Evolutionary conservation across 2,113 vertebrate genomes (phyloP).

Genomic region (Pomatorhinus ruficollis): DNA sequence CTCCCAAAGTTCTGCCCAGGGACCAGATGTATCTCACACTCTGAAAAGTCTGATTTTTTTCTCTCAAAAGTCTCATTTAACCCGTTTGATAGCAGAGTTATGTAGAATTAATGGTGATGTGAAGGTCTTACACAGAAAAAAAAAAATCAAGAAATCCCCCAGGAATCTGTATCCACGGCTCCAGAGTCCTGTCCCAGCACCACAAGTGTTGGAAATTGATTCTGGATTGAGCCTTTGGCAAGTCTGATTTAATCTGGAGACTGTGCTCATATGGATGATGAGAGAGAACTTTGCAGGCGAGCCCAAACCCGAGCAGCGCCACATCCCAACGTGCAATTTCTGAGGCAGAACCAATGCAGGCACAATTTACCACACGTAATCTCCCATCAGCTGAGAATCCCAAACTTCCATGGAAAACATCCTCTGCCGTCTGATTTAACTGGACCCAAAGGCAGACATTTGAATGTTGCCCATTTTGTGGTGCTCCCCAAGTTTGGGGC

Average conservation of each 20-base stretch:
- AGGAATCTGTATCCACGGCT: background rate
- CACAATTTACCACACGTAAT: background rate
- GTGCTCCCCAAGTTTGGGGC: background rate
- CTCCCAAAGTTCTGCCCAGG: background rate
- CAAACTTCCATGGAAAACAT: background rate
- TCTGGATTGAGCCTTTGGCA: background rate
- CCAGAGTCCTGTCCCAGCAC: background rate
- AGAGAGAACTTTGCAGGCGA: background rate
- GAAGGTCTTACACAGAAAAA: background rate
- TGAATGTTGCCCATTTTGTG: background rate
- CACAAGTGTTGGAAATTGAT: background rate
- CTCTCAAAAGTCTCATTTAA: background rate
- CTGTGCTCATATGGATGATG: background rate
- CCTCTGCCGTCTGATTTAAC: background rate
- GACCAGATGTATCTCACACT: background rate
- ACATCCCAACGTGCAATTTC: background rate
- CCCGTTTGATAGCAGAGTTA: background rate
- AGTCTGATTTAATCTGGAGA: background rate
- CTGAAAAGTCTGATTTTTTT: background rate
- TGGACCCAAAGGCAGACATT: fast-evolving
- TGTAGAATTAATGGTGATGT: background rate
- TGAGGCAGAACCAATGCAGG: background rate
- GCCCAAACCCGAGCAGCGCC: background rate
- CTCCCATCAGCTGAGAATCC: background rate
- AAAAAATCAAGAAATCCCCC: background rate